Percentiles rank a stretch among this genome's conserved stretches.
phyloP scores from a whole-genome alignment of 1,140 invertebrate genomes.

The Pristionchus pacificus region DNA sequence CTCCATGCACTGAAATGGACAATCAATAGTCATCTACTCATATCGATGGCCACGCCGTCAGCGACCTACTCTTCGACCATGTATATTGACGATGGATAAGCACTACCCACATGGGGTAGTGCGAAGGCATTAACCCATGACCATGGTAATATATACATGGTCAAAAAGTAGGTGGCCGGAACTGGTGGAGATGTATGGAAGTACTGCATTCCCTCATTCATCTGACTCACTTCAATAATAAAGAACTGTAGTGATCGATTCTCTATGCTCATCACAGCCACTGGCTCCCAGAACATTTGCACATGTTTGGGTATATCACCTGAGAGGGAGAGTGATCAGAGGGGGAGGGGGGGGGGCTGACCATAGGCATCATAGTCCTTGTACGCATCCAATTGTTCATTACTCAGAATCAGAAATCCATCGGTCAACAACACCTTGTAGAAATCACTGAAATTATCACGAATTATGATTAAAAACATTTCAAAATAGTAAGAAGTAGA shows the following conservation, averaged over 20 bases:
- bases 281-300: background rate
- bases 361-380: background rate
- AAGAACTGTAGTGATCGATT: background rate
- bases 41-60: too few species aligned
- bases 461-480: too few species aligned
- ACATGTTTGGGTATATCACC: background rate
- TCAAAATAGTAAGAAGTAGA: too few species aligned
- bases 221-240: background rate
- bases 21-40: background rate
- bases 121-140: background rate
- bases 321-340: too few species aligned
- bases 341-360: too few species aligned
- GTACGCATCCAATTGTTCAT: background rate
- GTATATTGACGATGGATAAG: background rate
- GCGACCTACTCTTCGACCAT: background rate
- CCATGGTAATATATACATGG: too few species aligned
- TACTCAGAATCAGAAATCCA: background rate
- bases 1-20: background rate
- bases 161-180: too few species aligned
- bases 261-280: background rate
- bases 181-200: too few species aligned
- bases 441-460: too few species aligned
- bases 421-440: too few species aligned
- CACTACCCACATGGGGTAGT: background rate
- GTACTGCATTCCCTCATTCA: too few species aligned